Evolutionary conservation across 2,113 vertebrate species (phyloP), one percentile per base, ranked within the genome.

Genomic region (Formicarius rufipectus): DNA sequence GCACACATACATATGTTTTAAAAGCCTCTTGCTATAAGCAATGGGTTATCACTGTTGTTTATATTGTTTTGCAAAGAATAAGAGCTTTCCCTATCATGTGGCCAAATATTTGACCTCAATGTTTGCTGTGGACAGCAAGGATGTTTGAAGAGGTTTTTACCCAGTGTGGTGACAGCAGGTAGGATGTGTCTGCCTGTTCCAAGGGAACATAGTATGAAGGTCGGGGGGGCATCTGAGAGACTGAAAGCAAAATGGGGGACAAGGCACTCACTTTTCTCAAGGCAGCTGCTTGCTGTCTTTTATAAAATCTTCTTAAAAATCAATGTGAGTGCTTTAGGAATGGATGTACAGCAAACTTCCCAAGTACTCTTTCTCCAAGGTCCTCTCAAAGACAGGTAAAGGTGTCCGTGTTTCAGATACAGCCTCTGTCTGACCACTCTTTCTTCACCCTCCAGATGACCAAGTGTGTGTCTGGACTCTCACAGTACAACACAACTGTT

Each of bases 1-100:
- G 24, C 9, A 33, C 21, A 56, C 5, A 55, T 14, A 12, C 5
- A 5, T 9, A 7, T 25, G 12, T 39, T 79, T 74, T 27, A 6
- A 30, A 88, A 81, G 11, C 22, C 24, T 83, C 37, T 64, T 83
- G 53, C 25, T 75, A 3, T n/a, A 60, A 88, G 40, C 23, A 73
- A 84, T 28, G 10, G 6, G 39, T 64, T 56, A 37, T 40, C n/a
- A 8, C 12, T 40, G 5, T 45, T 62, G 50, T 74, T 69, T 66
- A 44, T 45, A 22, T 49, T 18, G 25, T 71, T 93, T 78, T 81
- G 23, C 27, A 67, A 71, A 25, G 39, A 67, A 39, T 25, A 77
- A 44, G 25, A 85, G 10, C 2, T 27, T 37, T 60, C 11, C 19
- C 8, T 12, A 0, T 0, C 1, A 14, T 62, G 28, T 47, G 7